Evolutionary conservation across 2,888 invertebrate genomes (phyloP).

Genomic region (Diarsia brunnea): DNA sequence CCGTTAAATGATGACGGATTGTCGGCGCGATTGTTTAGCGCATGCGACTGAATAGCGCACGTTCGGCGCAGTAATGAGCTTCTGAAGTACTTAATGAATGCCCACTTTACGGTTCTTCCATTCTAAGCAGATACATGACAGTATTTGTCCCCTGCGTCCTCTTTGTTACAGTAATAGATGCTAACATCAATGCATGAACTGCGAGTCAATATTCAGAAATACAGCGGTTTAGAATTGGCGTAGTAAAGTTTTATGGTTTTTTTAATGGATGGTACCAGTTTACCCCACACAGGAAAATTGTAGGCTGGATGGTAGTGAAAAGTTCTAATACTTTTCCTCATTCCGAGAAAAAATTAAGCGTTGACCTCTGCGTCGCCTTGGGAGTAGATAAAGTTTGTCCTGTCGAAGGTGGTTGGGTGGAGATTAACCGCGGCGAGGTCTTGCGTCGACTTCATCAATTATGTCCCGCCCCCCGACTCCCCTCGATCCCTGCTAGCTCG

Average conservation of each 20-base stretch:
- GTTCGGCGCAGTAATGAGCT: constrained; percentile 84
- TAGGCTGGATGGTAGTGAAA: constrained; percentile 56
- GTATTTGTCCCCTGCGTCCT: constrained; percentile 54
- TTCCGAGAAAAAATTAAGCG: constrained; percentile 67
- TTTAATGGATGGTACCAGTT: constrained; percentile 1
- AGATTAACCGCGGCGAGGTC: constrained; percentile 80
- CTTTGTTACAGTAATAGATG: constrained; percentile 39
- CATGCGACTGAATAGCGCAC: constrained; percentile 81
- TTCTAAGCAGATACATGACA: constrained; percentile 66
- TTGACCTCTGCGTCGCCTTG: constrained; percentile 70
- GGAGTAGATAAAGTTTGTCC: constrained; percentile 79
- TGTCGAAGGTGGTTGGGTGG: constrained; percentile 76
- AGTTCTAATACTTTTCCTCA: constrained; percentile 62
- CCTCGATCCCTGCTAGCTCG: constrained; percentile 63
- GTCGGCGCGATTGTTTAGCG: constrained; percentile 81
- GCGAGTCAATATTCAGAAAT: constrained; percentile 14
- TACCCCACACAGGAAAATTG: constrained; percentile 20
- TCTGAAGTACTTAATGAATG: constrained; percentile 80
- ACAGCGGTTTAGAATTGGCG: constrained; percentile 28
- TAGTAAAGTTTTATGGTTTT: constrained; percentile 46
- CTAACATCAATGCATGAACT: constrained; percentile 27
- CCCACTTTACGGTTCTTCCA: constrained; percentile 72
- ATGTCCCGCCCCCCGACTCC: constrained; percentile 70
- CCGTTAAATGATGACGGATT: constrained; percentile 81
- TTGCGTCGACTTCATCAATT: constrained; percentile 86